Percentiles rank a stretch among this genome's conserved stretches.
Evolutionary conservation across 30 jellyfish, hydroid and myxozoan genomes (phyloP).

Genomic region (Catostylus mosaicus): DNA sequence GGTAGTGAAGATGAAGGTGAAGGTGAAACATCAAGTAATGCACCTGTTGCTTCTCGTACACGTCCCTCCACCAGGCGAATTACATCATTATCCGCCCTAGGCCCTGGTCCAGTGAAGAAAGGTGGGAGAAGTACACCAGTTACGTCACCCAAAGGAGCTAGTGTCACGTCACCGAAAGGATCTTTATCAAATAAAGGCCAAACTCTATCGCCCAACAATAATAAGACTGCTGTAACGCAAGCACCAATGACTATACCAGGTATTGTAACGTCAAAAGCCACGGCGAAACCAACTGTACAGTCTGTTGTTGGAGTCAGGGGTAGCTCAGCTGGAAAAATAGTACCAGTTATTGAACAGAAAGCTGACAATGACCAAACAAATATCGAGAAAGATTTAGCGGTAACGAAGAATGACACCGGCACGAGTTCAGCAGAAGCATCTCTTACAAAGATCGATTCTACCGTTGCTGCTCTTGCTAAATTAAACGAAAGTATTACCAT

Average conservation of each 20-base stretch:
- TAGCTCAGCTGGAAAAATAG: not conserved
- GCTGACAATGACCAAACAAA: not conserved
- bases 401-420: not conserved
- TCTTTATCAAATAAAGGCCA: conserved; percentile 10
- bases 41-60: conserved; percentile 76
- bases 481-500: conserved; percentile 61
- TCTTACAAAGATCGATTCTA: conserved; percentile 8
- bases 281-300: not conserved
- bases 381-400: not conserved
- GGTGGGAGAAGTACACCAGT: conserved; percentile 32
- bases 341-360: not conserved
- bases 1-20: conserved; percentile 15
- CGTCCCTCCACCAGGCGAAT: conserved; percentile 69
- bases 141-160: conserved; percentile 24
- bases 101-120: conserved; percentile 47
- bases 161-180: conserved; percentile 35
- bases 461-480: conserved; percentile 56
- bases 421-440: not conserved
- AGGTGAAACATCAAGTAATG: conserved; percentile 20
- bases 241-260: conserved; percentile 26
- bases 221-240: not conserved
- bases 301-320: not conserved
- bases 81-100: conserved; percentile 54
- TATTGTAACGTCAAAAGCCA: conserved; percentile 6
- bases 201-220: conserved; percentile 3